Evolutionary conservation across 2,888 invertebrate species (phyloP).

Genomic region (Troilus luridus): DNA sequence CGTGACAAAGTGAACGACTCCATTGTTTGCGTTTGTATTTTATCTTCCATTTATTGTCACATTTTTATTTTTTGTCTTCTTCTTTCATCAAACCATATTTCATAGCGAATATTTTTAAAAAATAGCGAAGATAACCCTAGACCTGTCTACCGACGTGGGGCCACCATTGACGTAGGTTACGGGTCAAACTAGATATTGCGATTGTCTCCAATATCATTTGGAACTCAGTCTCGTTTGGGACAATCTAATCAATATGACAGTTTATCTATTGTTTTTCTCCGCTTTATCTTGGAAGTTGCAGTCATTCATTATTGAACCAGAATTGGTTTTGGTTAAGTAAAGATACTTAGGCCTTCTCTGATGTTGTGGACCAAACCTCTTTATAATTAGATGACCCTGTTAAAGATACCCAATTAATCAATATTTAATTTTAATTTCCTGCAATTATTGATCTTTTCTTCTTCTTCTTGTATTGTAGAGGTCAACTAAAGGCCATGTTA

Average conservation of each 20-base stretch:
- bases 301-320: neutral
- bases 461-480: no score
- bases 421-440: no score
- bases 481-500: no score
- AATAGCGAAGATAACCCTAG: conserved; percentile 36
- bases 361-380: no score
- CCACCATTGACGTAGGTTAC: conserved; percentile 50
- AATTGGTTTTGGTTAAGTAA: neutral
- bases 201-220: neutral
- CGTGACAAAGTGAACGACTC: neutral
- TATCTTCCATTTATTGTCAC: neutral
- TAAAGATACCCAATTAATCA: no score
- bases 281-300: neutral
- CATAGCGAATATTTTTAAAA: neutral
- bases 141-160: conserved; percentile 29
- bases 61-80: neutral
- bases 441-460: no score
- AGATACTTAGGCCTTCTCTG: neutral
- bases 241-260: neutral
- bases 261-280: conserved; percentile 5
- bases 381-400: no score
- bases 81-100: conserved; percentile 3
- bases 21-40: neutral
- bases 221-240: neutral
- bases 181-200: conserved; percentile 7